Conservation (phyloP, 2,888 invertebrate species). For the Miltochrista miniata region DNA sequence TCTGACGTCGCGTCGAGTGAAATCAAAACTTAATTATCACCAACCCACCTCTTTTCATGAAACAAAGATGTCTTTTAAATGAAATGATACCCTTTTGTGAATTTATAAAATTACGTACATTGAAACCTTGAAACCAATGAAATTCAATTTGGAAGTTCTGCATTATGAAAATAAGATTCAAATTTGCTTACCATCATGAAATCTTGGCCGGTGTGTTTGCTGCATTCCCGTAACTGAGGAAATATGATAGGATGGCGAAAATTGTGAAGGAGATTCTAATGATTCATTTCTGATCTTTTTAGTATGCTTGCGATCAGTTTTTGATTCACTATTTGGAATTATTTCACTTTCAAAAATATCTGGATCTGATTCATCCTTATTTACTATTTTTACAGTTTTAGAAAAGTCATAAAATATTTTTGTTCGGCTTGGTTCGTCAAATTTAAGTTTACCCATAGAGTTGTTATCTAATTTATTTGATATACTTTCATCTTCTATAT, state of each 20-base stretch:
- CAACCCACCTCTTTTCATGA: background rate
- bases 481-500: constrained; percentile 25
- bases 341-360: constrained; percentile 13
- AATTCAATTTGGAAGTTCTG: no score
- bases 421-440: constrained; percentile 65
- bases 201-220: constrained; percentile 45
- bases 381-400: constrained; percentile 64
- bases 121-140: no score
- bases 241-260: constrained; percentile 40
- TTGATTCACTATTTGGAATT: constrained; percentile 14
- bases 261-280: constrained; percentile 38
- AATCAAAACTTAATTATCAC: constrained; percentile 7
- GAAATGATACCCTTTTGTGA: constrained; percentile 4
- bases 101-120: no score
- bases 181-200: constrained; percentile 49
- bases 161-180: background rate
- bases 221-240: constrained; percentile 43
- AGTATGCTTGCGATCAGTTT: constrained; percentile 15
- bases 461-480: constrained; percentile 38
- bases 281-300: constrained; percentile 42
- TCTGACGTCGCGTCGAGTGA: background rate
- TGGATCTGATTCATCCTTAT: constrained; percentile 20
- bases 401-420: constrained; percentile 73
- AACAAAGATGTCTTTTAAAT: constrained; percentile 8
- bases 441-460: constrained; percentile 65